Evolutionary conservation across 2,113 vertebrate species (phyloP), one percentile per base, ranked within the genome.

Genomic region (Syngnathus floridae): DNA sequence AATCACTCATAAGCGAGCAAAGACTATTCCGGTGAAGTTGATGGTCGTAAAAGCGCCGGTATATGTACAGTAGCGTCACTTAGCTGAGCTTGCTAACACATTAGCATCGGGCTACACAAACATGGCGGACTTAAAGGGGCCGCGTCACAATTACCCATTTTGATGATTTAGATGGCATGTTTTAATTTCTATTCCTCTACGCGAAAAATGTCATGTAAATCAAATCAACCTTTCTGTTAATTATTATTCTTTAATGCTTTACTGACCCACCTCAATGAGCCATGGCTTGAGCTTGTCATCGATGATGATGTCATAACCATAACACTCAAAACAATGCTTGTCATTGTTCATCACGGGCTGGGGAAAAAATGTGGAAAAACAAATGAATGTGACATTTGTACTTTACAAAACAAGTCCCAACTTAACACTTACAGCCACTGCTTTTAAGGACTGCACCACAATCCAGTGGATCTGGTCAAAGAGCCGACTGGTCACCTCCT

Each of bases 401-500:
- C 1, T 31, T 1, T 0, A 13, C 35, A 10, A 38, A 40, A 49
- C 9, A 48, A 21, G 43, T 46, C 6, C 43, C 43, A 17, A 13
- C 6, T 12, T 26, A 62, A 7, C 5, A 91, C 95, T 93, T 79
- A 99, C 96, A 41, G 97, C 95, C 43, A 98, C 95, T 0, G 95
- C 95, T 82, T 97, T 98, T 77, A 99, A 90, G 0, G 97, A 99
- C 84, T 99, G 96, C 73, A 99, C 95, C 60, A 99, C 92, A 45
- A 99, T 94, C 96, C 96, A 98, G 81, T 98, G 93, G 81, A 99
- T 98, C 86, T 99, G 95, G 73, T 98, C 95, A 38, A 99, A 99
- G 43, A 99, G 90, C 56, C 92, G 92, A 82, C 84, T 88, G 11
- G 97, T 98, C 82, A 98, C 95, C 66, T 97, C 94, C 78, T 89